These are phyloP conservation scores for Ormia ochracea DNA, from an alignment of 2,888 invertebrate genomes.

Conservation along the genomic window DNA sequence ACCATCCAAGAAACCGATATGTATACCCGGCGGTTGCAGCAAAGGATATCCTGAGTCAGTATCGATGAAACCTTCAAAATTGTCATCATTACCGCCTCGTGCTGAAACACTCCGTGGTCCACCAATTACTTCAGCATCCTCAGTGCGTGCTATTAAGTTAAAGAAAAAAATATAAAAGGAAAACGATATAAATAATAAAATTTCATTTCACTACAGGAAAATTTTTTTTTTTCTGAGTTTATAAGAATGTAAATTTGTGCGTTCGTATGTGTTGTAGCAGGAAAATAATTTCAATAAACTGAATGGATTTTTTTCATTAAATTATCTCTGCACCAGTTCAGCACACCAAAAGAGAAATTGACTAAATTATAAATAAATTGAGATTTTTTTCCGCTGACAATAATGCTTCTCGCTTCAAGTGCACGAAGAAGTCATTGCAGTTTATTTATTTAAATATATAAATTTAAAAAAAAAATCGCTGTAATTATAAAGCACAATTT, in stretches of 20 bases:
- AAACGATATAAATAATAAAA: conserved; percentile 28
- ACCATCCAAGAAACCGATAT: conserved; percentile 75
- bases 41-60: conserved; percentile 74
- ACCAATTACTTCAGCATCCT: conserved; percentile 73
- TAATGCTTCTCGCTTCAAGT: background rate
- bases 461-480: conserved; percentile 4
- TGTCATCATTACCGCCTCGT: conserved; percentile 61
- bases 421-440: background rate
- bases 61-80: conserved; percentile 75
- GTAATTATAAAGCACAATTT: background rate
- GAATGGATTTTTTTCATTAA: conserved; percentile 24
- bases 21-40: conserved; percentile 70
- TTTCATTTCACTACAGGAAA: conserved; percentile 21
- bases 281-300: conserved; percentile 3
- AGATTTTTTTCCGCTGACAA: background rate
- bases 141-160: conserved; percentile 69
- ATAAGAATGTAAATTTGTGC: background rate
- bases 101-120: conserved; percentile 64
- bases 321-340: conserved; percentile 33
- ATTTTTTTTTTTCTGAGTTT: background rate
- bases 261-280: background rate
- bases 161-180: conserved; percentile 24
- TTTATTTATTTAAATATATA: conserved; percentile 48
- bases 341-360: conserved; percentile 15
- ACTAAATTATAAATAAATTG: conserved; percentile 47